A percentile compares a stretch with the other conserved stretches of the same genome.
Evolutionary conservation across 2,888 invertebrate genomes (phyloP).

Genomic region (Papilio protenor): DNA sequence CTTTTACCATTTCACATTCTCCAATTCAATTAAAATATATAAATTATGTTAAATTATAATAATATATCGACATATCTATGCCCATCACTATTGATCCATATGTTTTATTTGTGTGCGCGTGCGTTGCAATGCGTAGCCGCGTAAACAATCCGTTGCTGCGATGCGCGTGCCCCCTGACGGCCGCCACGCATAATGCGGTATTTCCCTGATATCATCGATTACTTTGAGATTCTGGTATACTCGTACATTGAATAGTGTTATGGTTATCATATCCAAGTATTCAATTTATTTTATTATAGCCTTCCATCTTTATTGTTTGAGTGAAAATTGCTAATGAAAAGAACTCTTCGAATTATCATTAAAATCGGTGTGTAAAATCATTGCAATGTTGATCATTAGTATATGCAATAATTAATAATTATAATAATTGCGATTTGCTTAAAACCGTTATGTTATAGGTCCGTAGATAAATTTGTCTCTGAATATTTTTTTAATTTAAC

Average conservation of each 20-base stretch:
- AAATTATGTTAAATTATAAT: not conserved
- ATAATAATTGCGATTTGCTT: too few relatives aligned
- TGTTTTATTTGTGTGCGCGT: constrained; percentile 68
- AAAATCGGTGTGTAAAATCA: too few relatives aligned
- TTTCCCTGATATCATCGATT: constrained; percentile 68
- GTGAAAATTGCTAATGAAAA: too few relatives aligned
- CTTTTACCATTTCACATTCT: not conserved
- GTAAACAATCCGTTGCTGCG: constrained; percentile 66
- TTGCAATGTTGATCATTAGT: too few relatives aligned
- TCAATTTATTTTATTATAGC: too few relatives aligned
- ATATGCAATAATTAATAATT: too few relatives aligned
- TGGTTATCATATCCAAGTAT: constrained; percentile 29
- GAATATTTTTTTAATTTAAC: not conserved
- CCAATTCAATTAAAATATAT: not conserved
- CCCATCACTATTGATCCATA: constrained; percentile 62
- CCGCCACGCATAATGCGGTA: constrained; percentile 55
- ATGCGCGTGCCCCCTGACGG: constrained; percentile 62
- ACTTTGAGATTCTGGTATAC: constrained; percentile 66
- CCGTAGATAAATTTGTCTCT: too few relatives aligned
- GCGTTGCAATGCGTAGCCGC: constrained; percentile 70
- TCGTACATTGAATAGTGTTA: constrained; percentile 56
- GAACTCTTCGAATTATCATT: too few relatives aligned
- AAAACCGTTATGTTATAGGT: too few relatives aligned
- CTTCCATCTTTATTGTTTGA: too few relatives aligned
- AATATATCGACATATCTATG: not conserved